These are phyloP conservation scores for Indicator indicator DNA, from an alignment of 2,113 vertebrate species.

Conservation along the genomic window DNA sequence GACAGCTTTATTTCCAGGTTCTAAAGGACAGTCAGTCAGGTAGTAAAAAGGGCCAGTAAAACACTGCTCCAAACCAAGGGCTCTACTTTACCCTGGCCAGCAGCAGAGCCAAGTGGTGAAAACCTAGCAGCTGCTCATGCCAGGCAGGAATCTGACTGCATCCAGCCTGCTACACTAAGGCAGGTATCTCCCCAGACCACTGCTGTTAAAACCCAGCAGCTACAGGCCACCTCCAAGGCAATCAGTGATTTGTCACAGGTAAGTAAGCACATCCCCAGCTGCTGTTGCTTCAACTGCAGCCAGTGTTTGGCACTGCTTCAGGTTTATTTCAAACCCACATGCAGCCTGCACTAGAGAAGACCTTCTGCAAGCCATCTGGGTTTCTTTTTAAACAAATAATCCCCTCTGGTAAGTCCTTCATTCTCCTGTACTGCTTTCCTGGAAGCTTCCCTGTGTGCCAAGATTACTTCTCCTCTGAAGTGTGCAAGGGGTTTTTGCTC, in stretches of 20 bases:
- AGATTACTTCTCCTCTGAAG: background rate
- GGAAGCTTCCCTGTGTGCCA: background rate
- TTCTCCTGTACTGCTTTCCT: background rate
- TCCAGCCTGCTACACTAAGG: background rate
- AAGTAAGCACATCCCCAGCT: background rate
- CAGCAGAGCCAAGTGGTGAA: background rate
- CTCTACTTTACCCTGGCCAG: background rate
- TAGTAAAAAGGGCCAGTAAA: background rate
- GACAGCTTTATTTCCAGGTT: background rate
- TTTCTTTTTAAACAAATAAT: constrained; percentile 38
- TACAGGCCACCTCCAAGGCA: background rate
- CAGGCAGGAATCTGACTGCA: background rate
- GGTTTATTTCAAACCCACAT: constrained; percentile 19
- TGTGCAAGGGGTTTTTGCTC: background rate
- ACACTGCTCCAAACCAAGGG: background rate
- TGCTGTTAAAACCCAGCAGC: background rate
- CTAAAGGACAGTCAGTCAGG: background rate
- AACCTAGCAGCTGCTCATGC: background rate
- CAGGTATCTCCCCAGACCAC: background rate
- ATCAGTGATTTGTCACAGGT: background rate
- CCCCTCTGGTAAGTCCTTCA: constrained; percentile 7
- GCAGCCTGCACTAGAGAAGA: background rate
- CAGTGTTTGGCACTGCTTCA: constrained; percentile 6
- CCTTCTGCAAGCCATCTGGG: constrained; percentile 48
- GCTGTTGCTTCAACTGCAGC: constrained; percentile 9